Percentiles rank a stretch among this genome's conserved stretches.
Evolutionary conservation across 1,140 invertebrate genomes (phyloP).

Genomic region (Geopemphigus sp.): DNA sequence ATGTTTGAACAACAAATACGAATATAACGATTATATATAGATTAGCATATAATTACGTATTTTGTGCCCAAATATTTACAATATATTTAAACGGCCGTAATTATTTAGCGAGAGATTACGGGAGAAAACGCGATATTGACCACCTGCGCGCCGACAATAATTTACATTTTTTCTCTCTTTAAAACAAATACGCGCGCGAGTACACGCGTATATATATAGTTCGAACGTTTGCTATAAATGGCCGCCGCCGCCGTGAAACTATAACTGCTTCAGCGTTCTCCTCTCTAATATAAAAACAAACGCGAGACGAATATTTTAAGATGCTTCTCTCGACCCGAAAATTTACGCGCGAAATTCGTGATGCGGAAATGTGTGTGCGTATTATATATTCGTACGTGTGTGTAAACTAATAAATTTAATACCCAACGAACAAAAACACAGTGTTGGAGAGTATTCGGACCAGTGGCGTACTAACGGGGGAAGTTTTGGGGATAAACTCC

Average conservation of each 20-base stretch:
- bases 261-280: background rate
- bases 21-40: background rate
- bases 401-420: too few relatives aligned
- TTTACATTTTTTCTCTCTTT: conserved; percentile 16
- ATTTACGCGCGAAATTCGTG: background rate
- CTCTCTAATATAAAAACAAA: background rate
- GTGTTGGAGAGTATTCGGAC: too few relatives aligned
- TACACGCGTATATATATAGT: background rate
- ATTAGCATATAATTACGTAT: conserved; percentile 9
- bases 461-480: too few relatives aligned
- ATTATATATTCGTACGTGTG: background rate
- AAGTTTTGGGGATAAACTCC: too few relatives aligned
- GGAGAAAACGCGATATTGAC: conserved; percentile 24
- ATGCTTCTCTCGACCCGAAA: too few relatives aligned
- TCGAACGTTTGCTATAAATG: background rate
- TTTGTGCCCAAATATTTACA: conserved; percentile 10
- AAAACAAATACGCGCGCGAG: too few relatives aligned
- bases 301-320: background rate
- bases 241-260: background rate
- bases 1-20: background rate
- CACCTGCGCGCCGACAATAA: conserved; percentile 3
- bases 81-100: conserved; percentile 20
- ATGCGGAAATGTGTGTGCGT: too few relatives aligned
- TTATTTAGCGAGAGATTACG: conserved; percentile 17
- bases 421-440: too few relatives aligned